A percentile compares a stretch with the other conserved stretches of the same genome.
phyloP scores from a whole-genome alignment of 53 echinoderm and acorn worm species.

The Hippasteria phrygiana region DNA sequence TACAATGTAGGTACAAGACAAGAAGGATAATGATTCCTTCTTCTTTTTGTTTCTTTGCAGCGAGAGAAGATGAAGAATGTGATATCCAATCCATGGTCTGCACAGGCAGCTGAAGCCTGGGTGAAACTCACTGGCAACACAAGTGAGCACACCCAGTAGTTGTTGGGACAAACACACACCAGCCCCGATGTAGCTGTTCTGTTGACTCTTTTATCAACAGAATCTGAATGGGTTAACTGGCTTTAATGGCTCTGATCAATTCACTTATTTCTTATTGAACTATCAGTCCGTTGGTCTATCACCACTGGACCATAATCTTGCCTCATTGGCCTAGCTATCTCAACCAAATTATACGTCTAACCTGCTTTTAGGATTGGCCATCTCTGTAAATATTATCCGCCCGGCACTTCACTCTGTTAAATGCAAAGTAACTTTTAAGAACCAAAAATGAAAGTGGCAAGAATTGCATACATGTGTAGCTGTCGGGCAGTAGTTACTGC shows the following conservation, averaged over 20 bases:
- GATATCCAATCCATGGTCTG: constrained; percentile 89
- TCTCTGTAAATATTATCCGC: too few species aligned
- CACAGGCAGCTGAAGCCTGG: constrained; percentile 99
- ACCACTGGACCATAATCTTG: too few species aligned
- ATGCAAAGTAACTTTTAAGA: too few species aligned
- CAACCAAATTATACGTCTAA: too few species aligned
- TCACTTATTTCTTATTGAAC: neutral
- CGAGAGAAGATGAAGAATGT: constrained; percentile 76
- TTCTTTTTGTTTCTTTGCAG: constrained; percentile 42
- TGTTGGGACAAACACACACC: neutral
- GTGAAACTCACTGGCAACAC: constrained; percentile 92
- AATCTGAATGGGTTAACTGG: neutral
- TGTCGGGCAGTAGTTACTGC: too few species aligned
- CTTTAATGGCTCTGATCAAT: neutral
- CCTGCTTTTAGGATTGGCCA: too few species aligned
- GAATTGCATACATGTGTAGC: too few species aligned
- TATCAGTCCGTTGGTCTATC: neutral
- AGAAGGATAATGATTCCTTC: too few species aligned
- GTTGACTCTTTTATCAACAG: neutral
- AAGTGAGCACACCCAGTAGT: constrained; percentile 64
- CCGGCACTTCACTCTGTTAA: too few species aligned
- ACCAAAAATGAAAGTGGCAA: too few species aligned
- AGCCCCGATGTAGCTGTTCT: neutral
- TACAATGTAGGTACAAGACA: too few species aligned
- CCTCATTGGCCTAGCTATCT: too few species aligned